Conservation (phyloP, 2,888 invertebrate species). For the Cryptus armator region DNA sequence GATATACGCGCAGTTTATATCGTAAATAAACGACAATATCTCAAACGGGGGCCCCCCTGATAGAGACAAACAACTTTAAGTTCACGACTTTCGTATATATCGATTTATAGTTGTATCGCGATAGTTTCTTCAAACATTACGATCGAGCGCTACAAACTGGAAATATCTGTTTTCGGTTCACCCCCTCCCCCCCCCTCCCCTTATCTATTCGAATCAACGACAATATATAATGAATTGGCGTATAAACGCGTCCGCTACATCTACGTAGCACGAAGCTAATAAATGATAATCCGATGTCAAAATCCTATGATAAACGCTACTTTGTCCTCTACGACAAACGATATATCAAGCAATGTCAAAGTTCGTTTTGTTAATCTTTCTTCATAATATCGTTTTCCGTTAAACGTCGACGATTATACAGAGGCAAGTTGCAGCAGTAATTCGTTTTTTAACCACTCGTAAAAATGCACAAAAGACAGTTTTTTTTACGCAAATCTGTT, state of each 20-base stretch:
- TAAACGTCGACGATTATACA: conserved; percentile 60
- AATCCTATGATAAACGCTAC: conserved; percentile 58
- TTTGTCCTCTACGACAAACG: conserved; percentile 58
- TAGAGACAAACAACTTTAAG: conserved; percentile 20
- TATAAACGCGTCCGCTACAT: conserved; percentile 73
- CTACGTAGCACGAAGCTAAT: conserved; percentile 76
- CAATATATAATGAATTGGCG: conserved; percentile 58
- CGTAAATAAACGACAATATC: conserved; percentile 36
- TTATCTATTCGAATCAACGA: conserved; percentile 55
- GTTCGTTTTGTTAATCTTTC: conserved; percentile 33
- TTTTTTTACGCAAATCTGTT: conserved; percentile 25
- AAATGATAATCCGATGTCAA: conserved; percentile 68
- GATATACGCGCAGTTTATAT: conserved; percentile 32
- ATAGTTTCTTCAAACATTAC: conserved; percentile 28
- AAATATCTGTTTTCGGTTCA: not conserved
- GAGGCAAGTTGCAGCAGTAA: conserved; percentile 51
- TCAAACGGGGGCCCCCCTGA: not conserved
- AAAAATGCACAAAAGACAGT: conserved; percentile 59
- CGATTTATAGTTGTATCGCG: not conserved
- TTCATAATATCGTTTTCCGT: conserved; percentile 62
- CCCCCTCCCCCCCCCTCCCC: too few relatives aligned
- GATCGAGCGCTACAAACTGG: not conserved
- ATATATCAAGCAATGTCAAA: conserved; percentile 57
- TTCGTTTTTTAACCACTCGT: conserved; percentile 41
- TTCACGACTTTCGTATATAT: conserved; percentile 13